phyloP scores from a whole-genome alignment of 2,113 vertebrate species.

The Pteronura brasiliensis region DNA sequence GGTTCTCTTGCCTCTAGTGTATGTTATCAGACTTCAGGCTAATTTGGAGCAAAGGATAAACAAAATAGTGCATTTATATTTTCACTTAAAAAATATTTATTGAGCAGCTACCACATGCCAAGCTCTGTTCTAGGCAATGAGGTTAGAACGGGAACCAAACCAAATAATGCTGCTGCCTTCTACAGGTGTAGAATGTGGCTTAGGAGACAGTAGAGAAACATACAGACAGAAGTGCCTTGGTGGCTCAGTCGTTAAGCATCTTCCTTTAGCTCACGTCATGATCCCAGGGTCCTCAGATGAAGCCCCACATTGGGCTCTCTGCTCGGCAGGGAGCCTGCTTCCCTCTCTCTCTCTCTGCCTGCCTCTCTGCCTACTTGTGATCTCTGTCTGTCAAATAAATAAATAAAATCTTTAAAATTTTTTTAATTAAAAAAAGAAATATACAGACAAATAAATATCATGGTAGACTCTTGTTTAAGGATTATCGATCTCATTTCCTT shows the following conservation, averaged over 20 bases:
- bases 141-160: not conserved
- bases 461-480: not conserved
- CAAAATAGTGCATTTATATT: not conserved
- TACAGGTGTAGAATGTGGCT: not conserved
- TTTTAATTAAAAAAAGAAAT: not conserved
- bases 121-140: not conserved
- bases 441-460: not conserved
- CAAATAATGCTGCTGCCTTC: not conserved
- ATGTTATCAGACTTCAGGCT: not conserved
- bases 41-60: not conserved
- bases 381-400: too few species aligned
- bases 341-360: too few species aligned
- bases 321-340: too few species aligned
- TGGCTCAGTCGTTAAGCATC: too few species aligned
- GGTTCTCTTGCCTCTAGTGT: not conserved
- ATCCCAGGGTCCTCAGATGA: too few species aligned
- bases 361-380: too few species aligned
- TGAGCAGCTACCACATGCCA: not conserved
- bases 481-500: not conserved
- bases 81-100: not conserved
- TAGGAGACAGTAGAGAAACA: not conserved
- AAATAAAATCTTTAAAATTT: too few species aligned
- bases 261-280: too few species aligned
- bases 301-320: too few species aligned
- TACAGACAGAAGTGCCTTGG: too few species aligned